Percentiles rank a stretch among this genome's conserved stretches.
Conservation (phyloP, 92 coral and sea anemone genomes). For the Anthopleura xanthogrammica region DNA sequence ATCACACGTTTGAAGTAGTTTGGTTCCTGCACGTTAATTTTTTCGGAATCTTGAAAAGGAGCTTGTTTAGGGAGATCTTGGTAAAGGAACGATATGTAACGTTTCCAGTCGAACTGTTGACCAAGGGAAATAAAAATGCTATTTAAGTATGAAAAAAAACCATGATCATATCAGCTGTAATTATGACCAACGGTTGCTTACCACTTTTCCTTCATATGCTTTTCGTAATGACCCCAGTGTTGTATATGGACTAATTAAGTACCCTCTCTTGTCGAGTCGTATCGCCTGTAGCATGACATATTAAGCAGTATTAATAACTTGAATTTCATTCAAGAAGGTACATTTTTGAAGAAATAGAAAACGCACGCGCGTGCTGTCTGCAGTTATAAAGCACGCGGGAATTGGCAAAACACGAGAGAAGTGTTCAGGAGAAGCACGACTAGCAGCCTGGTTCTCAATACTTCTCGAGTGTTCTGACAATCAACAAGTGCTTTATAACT, state of each 20-base stretch:
- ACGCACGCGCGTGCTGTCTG: no score
- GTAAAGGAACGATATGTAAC: constrained; percentile 47
- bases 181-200: background rate
- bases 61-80: constrained; percentile 45
- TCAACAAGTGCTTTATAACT: no score
- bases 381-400: no score
- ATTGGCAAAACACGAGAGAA: no score
- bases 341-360: no score
- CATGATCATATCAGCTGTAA: background rate
- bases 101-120: constrained; percentile 63
- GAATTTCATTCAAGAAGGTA: no score
- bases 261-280: background rate
- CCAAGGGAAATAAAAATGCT: background rate
- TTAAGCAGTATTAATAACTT: no score
- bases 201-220: constrained; percentile 3
- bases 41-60: constrained; percentile 48
- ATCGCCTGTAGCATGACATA: constrained; percentile 9
- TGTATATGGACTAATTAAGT: background rate
- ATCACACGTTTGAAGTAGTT: constrained; percentile 27
- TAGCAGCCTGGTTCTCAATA: no score
- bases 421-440: no score
- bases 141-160: background rate
- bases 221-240: constrained; percentile 13
- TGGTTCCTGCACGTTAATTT: constrained; percentile 22
- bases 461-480: no score